Conservation (phyloP, 2,888 invertebrate genomes). For the Caenorhabditis wallacei region DNA sequence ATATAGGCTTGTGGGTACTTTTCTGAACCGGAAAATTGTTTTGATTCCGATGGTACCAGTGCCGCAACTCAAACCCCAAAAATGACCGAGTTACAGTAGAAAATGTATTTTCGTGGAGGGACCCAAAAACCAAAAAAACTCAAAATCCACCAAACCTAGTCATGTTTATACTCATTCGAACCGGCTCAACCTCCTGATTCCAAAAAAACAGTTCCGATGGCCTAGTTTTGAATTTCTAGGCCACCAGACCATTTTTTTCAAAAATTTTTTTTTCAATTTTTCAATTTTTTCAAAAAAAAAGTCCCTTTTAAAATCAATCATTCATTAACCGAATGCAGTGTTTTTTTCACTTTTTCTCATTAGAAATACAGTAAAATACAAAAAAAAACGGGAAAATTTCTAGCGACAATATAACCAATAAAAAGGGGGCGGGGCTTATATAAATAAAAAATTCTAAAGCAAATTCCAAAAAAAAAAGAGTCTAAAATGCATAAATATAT, state of each 20-base stretch:
- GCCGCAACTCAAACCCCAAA: too few species aligned
- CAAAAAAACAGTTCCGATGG: background rate
- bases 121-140: too few species aligned
- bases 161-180: background rate
- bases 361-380: slow-evolving; percentile 1
- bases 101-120: too few species aligned
- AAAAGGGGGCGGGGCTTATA: slow-evolving; percentile 18
- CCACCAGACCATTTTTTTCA: background rate
- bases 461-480: background rate
- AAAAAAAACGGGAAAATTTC: background rate
- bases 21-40: too few species aligned
- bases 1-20: too few species aligned
- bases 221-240: background rate
- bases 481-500: slow-evolving; percentile 47
- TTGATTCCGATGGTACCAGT: too few species aligned
- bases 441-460: slow-evolving; percentile 1
- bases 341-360: background rate
- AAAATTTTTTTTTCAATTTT: background rate
- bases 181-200: slow-evolving; percentile 1
- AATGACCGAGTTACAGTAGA: too few species aligned
- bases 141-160: background rate
- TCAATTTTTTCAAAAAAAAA: background rate
- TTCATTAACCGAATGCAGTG: background rate
- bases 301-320: background rate
- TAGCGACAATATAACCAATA: slow-evolving; percentile 7